A percentile compares a stretch with the other conserved stretches of the same genome.
Conservation (phyloP, 2,888 invertebrate genomes). For the Stenolophus ochropezus region DNA sequence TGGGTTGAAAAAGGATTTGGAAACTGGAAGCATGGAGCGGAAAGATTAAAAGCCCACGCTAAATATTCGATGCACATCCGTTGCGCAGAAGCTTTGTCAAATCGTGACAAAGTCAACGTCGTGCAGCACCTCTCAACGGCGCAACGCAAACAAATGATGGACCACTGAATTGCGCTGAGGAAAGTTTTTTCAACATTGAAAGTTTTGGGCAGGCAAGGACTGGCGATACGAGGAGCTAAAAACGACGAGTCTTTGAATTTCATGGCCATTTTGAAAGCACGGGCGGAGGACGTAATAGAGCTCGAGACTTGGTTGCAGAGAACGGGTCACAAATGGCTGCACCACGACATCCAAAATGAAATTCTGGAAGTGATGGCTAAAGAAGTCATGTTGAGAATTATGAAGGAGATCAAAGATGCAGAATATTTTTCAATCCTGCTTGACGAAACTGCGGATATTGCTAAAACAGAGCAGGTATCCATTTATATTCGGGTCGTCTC, state of each 20-base stretch:
- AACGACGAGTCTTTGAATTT: conserved; percentile 61
- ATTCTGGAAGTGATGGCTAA: conserved; percentile 54
- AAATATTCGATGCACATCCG: conserved; percentile 59
- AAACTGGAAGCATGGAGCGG: conserved; percentile 63
- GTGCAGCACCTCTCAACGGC: conserved; percentile 61
- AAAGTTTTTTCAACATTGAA: conserved; percentile 62
- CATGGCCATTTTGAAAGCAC: conserved; percentile 59
- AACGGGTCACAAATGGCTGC: conserved; percentile 58
- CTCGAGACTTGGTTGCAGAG: conserved; percentile 57
- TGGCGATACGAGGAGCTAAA: conserved; percentile 61
- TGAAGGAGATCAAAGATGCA: conserved; percentile 57
- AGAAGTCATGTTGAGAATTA: conserved; percentile 54
- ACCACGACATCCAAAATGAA: conserved; percentile 59
- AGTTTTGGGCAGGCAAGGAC: conserved; percentile 62
- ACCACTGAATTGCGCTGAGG: conserved; percentile 62
- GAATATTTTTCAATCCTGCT: conserved; percentile 59
- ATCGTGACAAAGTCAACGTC: conserved; percentile 56
- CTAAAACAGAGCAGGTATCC: conserved; percentile 61
- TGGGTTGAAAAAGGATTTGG: conserved; percentile 59
- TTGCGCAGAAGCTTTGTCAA: conserved; percentile 58
- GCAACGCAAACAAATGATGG: conserved; percentile 61
- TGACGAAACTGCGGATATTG: conserved; percentile 61
- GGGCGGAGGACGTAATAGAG: conserved; percentile 61
- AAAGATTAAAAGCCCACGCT: conserved; percentile 61
- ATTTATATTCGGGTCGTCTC: conserved; percentile 60